Base-by-base conservation (phyloP, 2,888 invertebrate species). In the Sphaerophoria taeniata region DNA sequence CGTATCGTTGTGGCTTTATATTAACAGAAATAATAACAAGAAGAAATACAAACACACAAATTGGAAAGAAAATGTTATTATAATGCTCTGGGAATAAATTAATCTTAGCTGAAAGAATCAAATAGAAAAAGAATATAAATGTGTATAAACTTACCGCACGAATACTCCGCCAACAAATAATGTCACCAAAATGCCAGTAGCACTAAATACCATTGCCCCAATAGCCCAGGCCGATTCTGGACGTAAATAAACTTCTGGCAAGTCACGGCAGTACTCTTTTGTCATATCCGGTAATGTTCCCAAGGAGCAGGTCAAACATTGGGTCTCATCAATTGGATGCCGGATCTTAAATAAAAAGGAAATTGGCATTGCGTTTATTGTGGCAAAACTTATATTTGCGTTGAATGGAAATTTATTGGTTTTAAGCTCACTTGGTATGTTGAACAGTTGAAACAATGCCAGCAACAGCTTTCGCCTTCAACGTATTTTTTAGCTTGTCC, bases 401-500 rank as follows among this genome's bases (percentile, higher is more conserved):
- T 60, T n/a, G 47, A 34, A 74, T 33, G 31, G 58, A 61, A 49
- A 53, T 70, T 63, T 63, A 69, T 76, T 67, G 14, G 33, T 14
- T 47, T 45, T 34, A n/a, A 45, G 90, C 91, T 92, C 91, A 95
- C 96, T 95, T 97, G 96, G 93, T 97, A 97, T 90, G 95, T 95
- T 60, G 96, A 95, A 92, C 98, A 98, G 91, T 96, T 96, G 93
- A 96, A 96, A 92, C 98, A 98, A 91, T 97, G 97, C 97, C 98
- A 98, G 91, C 98, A 98, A 92, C 98, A 98, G 91, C 96, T 96
- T 92, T 98, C 97, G 0, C 97, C 98, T 91, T 97, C 97, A 58
- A 97, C 96, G 92, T 97, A 97, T 91, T 97, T 96, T 93, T 97
- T 97, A 81, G 97, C 98, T 92, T 98, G 97, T 0, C 97, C 98